Conservation (phyloP, 2,888 invertebrate genomes). For the Fragum sueziense region DNA sequence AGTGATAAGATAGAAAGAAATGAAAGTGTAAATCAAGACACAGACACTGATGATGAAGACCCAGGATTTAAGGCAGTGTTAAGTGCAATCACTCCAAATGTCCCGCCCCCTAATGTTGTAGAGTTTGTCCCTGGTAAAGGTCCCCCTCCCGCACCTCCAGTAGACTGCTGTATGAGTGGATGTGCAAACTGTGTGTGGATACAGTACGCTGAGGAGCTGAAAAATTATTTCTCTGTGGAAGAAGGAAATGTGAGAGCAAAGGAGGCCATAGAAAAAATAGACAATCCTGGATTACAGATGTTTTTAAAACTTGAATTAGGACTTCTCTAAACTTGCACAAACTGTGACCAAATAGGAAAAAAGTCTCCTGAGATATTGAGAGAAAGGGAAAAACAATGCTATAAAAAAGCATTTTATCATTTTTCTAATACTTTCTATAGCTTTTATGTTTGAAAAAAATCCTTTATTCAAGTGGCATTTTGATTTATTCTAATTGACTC, state of each 20-base stretch:
- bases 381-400: too few species aligned
- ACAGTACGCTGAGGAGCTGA: constrained; percentile 91
- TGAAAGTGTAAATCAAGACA: not conserved
- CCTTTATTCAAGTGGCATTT: too few species aligned
- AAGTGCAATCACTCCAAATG: constrained; percentile 48
- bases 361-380: too few species aligned
- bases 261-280: constrained; percentile 86
- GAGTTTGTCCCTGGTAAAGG: constrained; percentile 74
- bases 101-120: constrained; percentile 33
- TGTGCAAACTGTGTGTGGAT: constrained; percentile 97
- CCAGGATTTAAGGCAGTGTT: constrained; percentile 53
- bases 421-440: too few species aligned
- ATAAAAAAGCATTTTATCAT: too few species aligned
- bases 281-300: constrained; percentile 91
- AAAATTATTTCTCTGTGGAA: constrained; percentile 84
- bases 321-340: constrained; percentile 56
- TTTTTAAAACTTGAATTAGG: constrained; percentile 90
- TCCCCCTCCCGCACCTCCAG: constrained; percentile 87
- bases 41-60: constrained; percentile 28
- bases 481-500: too few species aligned
- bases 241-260: constrained; percentile 88
- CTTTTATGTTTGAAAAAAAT: too few species aligned
- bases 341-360: too few species aligned
- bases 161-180: constrained; percentile 94
- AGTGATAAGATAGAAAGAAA: not conserved